Evolutionary conservation across 2,797 vertebrate genomes (phyloP).

Genomic region (Graptemys geographica): DNA sequence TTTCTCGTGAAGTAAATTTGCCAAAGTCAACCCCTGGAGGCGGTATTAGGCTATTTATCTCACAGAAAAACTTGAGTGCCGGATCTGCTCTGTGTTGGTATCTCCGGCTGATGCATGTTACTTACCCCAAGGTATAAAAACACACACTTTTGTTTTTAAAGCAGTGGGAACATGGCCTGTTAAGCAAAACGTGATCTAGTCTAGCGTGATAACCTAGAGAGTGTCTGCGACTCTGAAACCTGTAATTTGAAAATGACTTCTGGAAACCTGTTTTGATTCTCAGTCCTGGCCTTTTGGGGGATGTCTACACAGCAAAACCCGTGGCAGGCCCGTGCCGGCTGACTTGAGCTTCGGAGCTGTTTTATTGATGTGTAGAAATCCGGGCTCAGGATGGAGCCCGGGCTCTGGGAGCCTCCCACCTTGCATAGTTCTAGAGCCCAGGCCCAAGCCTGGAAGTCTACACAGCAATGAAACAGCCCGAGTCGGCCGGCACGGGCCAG

Average conservation of each 20-base stretch:
- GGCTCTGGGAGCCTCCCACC: no score
- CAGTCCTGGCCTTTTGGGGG: neutral
- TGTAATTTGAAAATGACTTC: neutral
- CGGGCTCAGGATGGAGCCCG: no score
- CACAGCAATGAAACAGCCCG: no score
- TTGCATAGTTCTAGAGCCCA: no score
- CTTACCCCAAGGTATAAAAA: neutral
- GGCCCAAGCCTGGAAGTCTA: no score
- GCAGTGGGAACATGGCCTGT: neutral
- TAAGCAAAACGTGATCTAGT: neutral
- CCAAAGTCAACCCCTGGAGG: no score
- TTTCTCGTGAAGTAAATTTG: neutral
- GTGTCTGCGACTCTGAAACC: no score
- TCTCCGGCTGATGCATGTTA: neutral
- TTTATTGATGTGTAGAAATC: no score
- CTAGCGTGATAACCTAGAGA: neutral
- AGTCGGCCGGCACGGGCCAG: no score
- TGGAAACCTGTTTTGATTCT: neutral
- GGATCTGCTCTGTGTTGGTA: neutral
- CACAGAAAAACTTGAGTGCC: neutral
- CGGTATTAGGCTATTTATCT: no score
- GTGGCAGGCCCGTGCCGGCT: no score
- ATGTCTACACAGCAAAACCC: neutral
- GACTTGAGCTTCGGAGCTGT: no score
- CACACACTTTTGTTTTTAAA: neutral